Conservation (phyloP, 2,888 invertebrate genomes). For the Trileptium ribeirensis region DNA sequence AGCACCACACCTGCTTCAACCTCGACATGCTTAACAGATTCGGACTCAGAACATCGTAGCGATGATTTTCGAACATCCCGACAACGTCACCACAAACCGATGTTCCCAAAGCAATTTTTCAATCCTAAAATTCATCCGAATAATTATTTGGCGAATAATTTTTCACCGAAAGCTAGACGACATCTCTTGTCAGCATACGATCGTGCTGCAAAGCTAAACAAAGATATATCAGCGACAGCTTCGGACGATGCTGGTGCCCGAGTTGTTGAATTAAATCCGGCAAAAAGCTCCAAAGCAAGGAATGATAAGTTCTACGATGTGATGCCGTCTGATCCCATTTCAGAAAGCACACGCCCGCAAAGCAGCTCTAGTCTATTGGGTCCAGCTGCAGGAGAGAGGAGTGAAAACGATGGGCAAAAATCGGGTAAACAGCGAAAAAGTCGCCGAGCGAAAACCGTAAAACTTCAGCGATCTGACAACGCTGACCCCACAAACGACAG, state of each 20-base stretch:
- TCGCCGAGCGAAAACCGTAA: too few species aligned
- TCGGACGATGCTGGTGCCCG: background rate
- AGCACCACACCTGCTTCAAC: too few species aligned
- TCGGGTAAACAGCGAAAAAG: too few species aligned
- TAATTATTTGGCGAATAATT: background rate
- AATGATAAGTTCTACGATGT: background rate
- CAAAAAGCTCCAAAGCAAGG: background rate
- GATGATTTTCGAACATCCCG: too few species aligned
- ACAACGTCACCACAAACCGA: too few species aligned
- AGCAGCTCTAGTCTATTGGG: background rate
- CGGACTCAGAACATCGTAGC: too few species aligned
- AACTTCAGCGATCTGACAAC: background rate
- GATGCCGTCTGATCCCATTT: background rate
- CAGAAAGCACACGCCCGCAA: background rate
- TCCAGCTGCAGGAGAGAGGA: background rate
- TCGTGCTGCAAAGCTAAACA: background rate
- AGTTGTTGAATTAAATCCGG: background rate
- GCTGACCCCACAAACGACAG: background rate
- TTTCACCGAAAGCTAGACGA: background rate
- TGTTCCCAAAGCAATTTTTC: too few species aligned
- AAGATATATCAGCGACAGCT: background rate
- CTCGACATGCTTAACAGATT: too few species aligned
- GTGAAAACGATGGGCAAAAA: too few species aligned
- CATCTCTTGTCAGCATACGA: background rate
- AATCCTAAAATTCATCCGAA: too few species aligned